Conservation (phyloP, 2,113 vertebrate species). For the Scalopus aquaticus region DNA sequence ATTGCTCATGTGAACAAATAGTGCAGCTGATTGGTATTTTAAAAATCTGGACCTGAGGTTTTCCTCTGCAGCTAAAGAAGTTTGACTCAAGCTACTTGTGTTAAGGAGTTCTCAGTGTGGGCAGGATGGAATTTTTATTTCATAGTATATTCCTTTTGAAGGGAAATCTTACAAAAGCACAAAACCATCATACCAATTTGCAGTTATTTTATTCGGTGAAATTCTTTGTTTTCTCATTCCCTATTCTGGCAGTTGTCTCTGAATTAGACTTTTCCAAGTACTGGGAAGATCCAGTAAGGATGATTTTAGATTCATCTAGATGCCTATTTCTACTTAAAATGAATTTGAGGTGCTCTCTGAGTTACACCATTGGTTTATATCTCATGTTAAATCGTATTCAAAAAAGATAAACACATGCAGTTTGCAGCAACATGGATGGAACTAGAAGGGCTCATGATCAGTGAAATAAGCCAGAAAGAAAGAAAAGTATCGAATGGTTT, state of each 20-base stretch:
- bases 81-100: background rate
- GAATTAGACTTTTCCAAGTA: background rate
- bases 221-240: background rate
- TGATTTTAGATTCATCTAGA: background rate
- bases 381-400: too few species aligned
- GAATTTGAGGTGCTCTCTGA: background rate
- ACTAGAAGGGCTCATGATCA: too few species aligned
- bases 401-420: too few species aligned
- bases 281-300: background rate
- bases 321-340: constrained; percentile 15
- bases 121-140: constrained; percentile 43
- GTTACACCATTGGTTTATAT: background rate
- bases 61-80: background rate
- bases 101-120: background rate
- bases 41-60: constrained; percentile 25
- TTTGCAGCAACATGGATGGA: too few species aligned
- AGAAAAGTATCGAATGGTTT: too few species aligned
- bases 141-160: constrained; percentile 42
- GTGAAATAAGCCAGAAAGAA: too few species aligned
- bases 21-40: background rate
- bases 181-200: background rate
- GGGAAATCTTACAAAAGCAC: constrained; percentile 29
- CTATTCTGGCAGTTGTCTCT: background rate
- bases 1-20: constrained; percentile 35
- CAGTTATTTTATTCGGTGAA: constrained; percentile 32